Evolutionary conservation across 2,113 vertebrate genomes (phyloP).

Genomic region (Callocephalon fimbriatum): DNA sequence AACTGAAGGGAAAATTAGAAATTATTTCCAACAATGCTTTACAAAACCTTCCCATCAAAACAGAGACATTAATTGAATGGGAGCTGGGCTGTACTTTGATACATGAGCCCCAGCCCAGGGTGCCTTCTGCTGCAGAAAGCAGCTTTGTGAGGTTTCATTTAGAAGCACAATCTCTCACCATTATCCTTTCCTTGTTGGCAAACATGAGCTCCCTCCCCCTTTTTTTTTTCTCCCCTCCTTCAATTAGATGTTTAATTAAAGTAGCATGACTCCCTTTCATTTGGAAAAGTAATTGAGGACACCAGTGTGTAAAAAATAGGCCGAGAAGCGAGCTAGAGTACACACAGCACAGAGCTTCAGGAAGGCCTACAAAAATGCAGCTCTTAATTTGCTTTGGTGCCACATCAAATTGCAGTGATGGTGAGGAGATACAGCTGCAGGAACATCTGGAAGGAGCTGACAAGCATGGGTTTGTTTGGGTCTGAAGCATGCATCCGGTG

Average conservation of each 20-base stretch:
- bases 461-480: neutral
- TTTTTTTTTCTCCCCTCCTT: neutral
- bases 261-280: slow-evolving; percentile 47
- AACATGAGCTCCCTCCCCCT: slow-evolving; percentile 1
- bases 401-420: neutral
- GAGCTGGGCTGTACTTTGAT: slow-evolving; percentile 47
- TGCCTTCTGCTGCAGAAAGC: slow-evolving; percentile 33
- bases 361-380: neutral
- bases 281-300: slow-evolving; percentile 57
- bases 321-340: neutral
- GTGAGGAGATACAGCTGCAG: neutral
- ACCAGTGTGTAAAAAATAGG: neutral
- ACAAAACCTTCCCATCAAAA: slow-evolving; percentile 42
- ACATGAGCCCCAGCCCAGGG: slow-evolving; percentile 31
- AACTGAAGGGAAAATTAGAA: slow-evolving; percentile 60
- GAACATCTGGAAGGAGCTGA: slow-evolving; percentile 51
- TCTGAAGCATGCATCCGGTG: neutral
- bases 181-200: slow-evolving; percentile 39
- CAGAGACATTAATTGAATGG: slow-evolving; percentile 55
- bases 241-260: slow-evolving; percentile 71
- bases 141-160: slow-evolving; percentile 44
- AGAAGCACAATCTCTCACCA: slow-evolving; percentile 31
- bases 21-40: slow-evolving; percentile 42
- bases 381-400: slow-evolving; percentile 10
- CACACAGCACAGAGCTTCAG: neutral